phyloP scores from a whole-genome alignment of 2,888 invertebrate species.

The Ypsolopha scabrella region DNA sequence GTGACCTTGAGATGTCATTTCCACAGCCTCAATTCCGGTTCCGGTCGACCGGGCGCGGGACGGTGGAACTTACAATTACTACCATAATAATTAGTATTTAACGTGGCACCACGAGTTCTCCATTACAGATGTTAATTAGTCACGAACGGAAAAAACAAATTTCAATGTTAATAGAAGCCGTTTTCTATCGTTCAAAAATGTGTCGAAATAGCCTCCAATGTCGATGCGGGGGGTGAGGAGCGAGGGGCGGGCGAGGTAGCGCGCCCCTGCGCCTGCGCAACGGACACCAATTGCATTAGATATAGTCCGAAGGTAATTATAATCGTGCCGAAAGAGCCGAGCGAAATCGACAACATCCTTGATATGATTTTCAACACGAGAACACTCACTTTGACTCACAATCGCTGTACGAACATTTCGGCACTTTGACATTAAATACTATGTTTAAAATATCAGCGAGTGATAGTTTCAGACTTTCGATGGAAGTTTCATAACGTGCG shows the following conservation, averaged over 20 bases:
- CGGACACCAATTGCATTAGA: constrained; percentile 20
- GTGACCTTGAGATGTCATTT: too few species aligned
- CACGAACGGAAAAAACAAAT: background rate
- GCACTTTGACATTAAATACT: too few species aligned
- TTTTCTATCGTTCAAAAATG: constrained; percentile 21
- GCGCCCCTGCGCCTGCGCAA: constrained; percentile 23
- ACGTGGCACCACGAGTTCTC: background rate
- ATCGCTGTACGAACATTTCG: too few species aligned
- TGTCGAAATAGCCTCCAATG: constrained; percentile 35
- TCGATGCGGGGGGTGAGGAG: constrained; percentile 27
- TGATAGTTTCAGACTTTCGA: constrained; percentile 5
- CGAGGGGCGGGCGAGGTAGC: constrained; percentile 22
- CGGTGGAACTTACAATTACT: too few species aligned
- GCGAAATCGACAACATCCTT: constrained; percentile 1
- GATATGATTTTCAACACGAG: background rate
- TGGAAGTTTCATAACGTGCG: constrained; percentile 17
- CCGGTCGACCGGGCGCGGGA: too few species aligned
- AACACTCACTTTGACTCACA: background rate
- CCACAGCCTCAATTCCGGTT: too few species aligned
- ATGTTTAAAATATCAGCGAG: constrained; percentile 5
- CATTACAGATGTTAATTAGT: background rate
- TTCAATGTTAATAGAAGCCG: constrained; percentile 40
- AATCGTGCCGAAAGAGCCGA: constrained; percentile 10
- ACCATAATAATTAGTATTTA: too few species aligned
- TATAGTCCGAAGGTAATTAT: constrained; percentile 11